These are phyloP conservation scores for Boulengeromyrus knoepffleri DNA, from an alignment of 2,113 vertebrate species.

Conservation along the genomic window DNA sequence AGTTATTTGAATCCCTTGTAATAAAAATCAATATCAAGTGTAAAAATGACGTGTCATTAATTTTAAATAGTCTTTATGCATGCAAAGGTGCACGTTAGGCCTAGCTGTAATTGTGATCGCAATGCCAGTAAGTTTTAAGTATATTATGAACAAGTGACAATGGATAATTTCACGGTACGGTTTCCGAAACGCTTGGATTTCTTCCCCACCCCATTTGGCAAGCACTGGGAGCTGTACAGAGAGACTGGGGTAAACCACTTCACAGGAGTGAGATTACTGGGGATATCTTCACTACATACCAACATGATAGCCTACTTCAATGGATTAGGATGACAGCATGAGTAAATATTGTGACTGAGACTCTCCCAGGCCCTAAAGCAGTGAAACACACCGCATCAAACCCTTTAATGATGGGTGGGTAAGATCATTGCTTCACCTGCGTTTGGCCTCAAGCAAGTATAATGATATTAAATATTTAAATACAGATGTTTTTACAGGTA, in stretches of 20 bases:
- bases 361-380: not conserved
- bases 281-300: not conserved
- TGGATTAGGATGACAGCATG: not conserved
- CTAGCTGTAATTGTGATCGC: not conserved
- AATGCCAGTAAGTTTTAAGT: not conserved
- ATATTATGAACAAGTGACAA: not conserved
- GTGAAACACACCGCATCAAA: not conserved
- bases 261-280: not conserved
- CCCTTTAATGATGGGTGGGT: not conserved
- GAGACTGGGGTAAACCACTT: not conserved
- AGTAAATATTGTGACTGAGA: constrained; percentile 12
- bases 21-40: not conserved
- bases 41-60: not conserved
- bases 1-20: not conserved
- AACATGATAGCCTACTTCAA: not conserved
- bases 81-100: not conserved
- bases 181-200: not conserved
- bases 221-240: not conserved
- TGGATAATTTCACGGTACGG: not conserved
- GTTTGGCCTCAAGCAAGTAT: not conserved
- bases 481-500: not conserved
- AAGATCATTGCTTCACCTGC: not conserved
- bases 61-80: not conserved
- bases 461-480: not conserved
- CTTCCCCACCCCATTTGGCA: not conserved